Evolutionary conservation across 2,113 vertebrate genomes (phyloP), one percentile per base, ranked within the genome.

Genomic region (Cyprinodon tularosa): DNA sequence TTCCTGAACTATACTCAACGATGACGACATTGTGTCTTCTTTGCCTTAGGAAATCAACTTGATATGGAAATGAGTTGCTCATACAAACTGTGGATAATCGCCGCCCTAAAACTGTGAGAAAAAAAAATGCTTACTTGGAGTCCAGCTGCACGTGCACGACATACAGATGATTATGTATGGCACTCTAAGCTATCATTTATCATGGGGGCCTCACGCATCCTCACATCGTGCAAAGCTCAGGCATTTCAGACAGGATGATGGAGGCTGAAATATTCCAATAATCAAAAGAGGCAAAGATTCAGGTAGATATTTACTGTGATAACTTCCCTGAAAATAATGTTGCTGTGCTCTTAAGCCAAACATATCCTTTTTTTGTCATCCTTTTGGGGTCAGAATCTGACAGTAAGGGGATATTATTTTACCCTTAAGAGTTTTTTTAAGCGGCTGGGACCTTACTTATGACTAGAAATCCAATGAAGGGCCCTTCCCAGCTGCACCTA

Each of bases 121-220:
- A 81, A 77, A 53, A 53, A 76, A 81, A 77, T 36, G 63, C 77
- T 83, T 76, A 75, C 68, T 72, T 44, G 5, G 71, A 77, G 68
- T 86, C 63, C 62, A 86, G 80, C 84, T 83, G 86, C 86, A 87
- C 67, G 86, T 91, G 90, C 83, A 62, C 50, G 29, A 48, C 76
- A 72, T 75, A 80, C 86, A 90, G 83, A 86, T 77, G 72, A 82
- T 80, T 82, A 81, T 77, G 78, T 90, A 86, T 83, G 78, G 84
- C 78, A 84, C 78, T 86, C 62, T 64, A 72, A 88, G 87, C 71
- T 78, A 85, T 84, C 83, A 81, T 86, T 89, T 83, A 83, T 87
- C 81, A 84, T 20, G 65, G 78, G 74, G 85, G 76, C 83, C 76
- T 84, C 78, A 84, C 81, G 78, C 85, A 79, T 83, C 86, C 80